Evolutionary conservation across 2,797 vertebrate genomes (phyloP).

Genomic region (Rhincodon typus): DNA sequence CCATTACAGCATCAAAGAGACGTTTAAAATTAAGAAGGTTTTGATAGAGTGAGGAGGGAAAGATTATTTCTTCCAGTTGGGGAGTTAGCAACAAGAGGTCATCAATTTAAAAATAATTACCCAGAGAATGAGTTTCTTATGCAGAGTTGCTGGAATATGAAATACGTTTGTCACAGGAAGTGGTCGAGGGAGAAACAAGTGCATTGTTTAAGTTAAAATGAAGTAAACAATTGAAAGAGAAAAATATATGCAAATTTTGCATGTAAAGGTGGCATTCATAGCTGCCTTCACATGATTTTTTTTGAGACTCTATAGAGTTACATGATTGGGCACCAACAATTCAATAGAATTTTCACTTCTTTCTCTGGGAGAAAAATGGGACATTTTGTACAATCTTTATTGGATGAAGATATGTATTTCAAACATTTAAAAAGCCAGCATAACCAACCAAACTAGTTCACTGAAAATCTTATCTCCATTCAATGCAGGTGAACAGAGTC

Average conservation of each 20-base stretch:
- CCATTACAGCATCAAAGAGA: neutral
- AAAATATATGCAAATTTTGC: neutral
- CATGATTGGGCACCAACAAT: neutral
- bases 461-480: no score
- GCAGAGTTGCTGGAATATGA: neutral
- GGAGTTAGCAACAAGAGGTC: neutral
- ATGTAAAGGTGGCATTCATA: neutral
- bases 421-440: neutral
- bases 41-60: neutral
- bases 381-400: neutral
- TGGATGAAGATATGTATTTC: neutral
- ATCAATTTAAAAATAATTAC: neutral
- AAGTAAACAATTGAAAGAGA: neutral
- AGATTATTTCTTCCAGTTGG: neutral
- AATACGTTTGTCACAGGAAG: neutral
- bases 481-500: no score
- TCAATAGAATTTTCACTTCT: neutral
- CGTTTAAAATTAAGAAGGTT: neutral
- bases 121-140: neutral
- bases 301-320: neutral
- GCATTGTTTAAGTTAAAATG: neutral
- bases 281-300: neutral
- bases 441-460: neutral
- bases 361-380: neutral
- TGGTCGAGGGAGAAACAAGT: neutral